Evolutionary conservation across 1,140 invertebrate species (phyloP).

Genomic region (Drosophila seguyi): DNA sequence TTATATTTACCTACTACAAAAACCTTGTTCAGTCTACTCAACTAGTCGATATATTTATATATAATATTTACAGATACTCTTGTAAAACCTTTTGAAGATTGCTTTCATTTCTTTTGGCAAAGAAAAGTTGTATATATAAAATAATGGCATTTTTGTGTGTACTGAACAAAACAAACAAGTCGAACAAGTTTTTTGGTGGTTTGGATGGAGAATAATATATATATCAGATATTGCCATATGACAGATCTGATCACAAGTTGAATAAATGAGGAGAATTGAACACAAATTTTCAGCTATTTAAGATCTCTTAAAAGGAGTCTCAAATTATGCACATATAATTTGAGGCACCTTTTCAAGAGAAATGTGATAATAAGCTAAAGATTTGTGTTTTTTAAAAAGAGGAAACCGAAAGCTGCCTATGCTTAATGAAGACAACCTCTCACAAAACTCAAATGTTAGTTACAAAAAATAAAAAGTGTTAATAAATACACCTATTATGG

Average conservation of each 20-base stretch:
- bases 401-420: conserved; percentile 32
- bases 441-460: conserved; percentile 35
- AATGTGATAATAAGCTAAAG: not conserved
- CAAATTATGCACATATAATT: not conserved
- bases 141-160: conserved; percentile 81
- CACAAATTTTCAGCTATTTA: not conserved
- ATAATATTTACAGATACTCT: conserved; percentile 46
- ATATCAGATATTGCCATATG: conserved; percentile 62
- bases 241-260: conserved; percentile 52
- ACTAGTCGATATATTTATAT: conserved; percentile 24
- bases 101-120: conserved; percentile 33
- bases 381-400: conserved; percentile 10
- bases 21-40: conserved; percentile 43
- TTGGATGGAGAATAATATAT: conserved; percentile 13
- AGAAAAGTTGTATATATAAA: conserved; percentile 26
- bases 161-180: conserved; percentile 62
- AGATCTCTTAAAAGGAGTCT: not conserved
- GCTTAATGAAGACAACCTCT: conserved; percentile 29
- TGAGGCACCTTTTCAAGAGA: too few species aligned
- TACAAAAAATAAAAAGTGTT: conserved; percentile 26
- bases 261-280: conserved; percentile 2
- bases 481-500: conserved; percentile 14
- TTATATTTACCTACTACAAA: conserved; percentile 40
- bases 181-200: conserved; percentile 23
- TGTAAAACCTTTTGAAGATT: conserved; percentile 55